phyloP scores from a whole-genome alignment of 92 coral and sea anemone genomes.

The Bergia sp. region DNA sequence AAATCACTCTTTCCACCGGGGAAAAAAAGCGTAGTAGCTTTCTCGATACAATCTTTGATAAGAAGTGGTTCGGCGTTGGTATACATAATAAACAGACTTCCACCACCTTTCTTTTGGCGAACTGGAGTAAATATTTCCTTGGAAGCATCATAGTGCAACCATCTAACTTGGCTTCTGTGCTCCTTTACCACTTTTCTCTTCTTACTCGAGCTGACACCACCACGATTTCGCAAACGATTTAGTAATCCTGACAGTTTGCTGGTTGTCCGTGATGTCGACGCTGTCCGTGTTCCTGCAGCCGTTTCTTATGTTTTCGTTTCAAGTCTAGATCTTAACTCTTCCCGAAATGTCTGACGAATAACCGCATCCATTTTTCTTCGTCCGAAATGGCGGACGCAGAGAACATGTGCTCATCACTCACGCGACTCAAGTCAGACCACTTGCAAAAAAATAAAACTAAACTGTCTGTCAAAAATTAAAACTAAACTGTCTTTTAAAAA shows the following conservation, averaged over 20 bases:
- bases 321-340: not conserved
- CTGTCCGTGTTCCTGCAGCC: not conserved
- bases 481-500: not conserved
- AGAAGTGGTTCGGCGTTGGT: constrained; percentile 46
- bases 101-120: constrained; percentile 54
- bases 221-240: constrained; percentile 33
- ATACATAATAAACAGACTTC: constrained; percentile 45
- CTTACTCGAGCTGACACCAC: constrained; percentile 40
- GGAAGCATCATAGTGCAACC: constrained; percentile 55
- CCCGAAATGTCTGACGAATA: not conserved
- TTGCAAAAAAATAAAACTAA: not conserved
- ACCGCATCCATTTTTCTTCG: not conserved
- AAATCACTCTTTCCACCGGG: constrained; percentile 51
- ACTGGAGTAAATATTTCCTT: too few species aligned
- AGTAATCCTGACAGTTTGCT: constrained; percentile 49
- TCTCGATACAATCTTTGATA: constrained; percentile 37
- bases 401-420: not conserved
- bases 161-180: constrained; percentile 60
- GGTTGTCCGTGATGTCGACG: constrained; percentile 40
- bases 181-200: constrained; percentile 41
- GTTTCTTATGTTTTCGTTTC: constrained; percentile 14
- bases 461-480: not conserved
- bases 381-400: too few species aligned
- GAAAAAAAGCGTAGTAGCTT: constrained; percentile 49
- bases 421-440: not conserved